Conservation (phyloP, 2,797 vertebrate species). For the Cyprinodon diabolis region DNA sequence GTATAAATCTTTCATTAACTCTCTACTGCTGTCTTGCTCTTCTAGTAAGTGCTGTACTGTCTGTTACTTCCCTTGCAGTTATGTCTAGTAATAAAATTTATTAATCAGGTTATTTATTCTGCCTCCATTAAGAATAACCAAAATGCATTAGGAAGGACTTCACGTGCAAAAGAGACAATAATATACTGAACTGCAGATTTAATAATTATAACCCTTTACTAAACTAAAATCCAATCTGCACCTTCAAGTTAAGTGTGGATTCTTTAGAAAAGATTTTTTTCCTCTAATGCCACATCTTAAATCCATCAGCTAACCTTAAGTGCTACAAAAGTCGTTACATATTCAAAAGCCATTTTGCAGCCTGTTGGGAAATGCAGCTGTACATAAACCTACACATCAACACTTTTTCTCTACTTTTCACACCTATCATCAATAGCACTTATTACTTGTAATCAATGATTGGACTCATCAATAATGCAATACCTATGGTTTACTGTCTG, state of each 20-base stretch:
- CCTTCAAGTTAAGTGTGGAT: not conserved
- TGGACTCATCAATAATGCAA: slow-evolving; percentile 71
- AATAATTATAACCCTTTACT: not conserved
- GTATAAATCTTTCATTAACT: not conserved
- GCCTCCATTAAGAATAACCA: not conserved
- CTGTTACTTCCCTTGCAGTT: not conserved
- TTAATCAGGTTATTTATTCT: not conserved
- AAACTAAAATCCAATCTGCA: not conserved
- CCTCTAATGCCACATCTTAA: not conserved
- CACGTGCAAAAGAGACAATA: no score
- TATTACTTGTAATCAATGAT: slow-evolving; percentile 73
- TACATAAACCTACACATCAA: slow-evolving; percentile 49
- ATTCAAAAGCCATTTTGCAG: slow-evolving; percentile 36
- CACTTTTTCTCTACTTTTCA: slow-evolving; percentile 59
- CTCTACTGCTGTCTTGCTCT: not conserved
- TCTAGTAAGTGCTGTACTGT: not conserved
- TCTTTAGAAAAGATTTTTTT: not conserved
- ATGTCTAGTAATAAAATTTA: not conserved
- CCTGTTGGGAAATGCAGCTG: slow-evolving; percentile 43
- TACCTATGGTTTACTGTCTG: slow-evolving; percentile 61
- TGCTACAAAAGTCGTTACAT: slow-evolving; percentile 36
- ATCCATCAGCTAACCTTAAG: slow-evolving; percentile 30
- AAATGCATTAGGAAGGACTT: no score
- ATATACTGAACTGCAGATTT: not conserved
- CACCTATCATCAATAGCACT: slow-evolving; percentile 75